Evolutionary conservation across 2,797 vertebrate species (phyloP).

Genomic region (Pteropus rufus): DNA sequence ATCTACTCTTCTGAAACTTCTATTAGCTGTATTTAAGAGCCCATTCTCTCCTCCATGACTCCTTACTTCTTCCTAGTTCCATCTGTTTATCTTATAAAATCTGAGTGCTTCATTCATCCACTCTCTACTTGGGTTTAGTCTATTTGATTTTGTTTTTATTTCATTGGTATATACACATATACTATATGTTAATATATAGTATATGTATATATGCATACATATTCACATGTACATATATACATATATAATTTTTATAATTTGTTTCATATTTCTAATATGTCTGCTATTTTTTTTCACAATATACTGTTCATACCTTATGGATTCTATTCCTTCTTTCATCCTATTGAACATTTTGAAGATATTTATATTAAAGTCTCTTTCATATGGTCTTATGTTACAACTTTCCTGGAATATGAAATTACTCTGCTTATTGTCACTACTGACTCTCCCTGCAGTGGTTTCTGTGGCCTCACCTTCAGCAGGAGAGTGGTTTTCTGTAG

Average conservation of each 20-base stretch:
- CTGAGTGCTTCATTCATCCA: background rate
- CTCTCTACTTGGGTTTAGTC: background rate
- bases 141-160: background rate
- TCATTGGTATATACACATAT: background rate
- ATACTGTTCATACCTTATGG: background rate
- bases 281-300: background rate
- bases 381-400: background rate
- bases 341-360: background rate
- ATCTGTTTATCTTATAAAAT: background rate
- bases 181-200: background rate
- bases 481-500: background rate
- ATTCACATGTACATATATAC: background rate
- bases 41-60: background rate
- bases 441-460: background rate
- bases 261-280: background rate
- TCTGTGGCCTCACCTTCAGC: background rate
- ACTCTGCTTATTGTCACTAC: background rate
- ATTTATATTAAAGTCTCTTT: background rate
- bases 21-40: background rate
- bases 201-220: background rate
- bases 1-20: background rate
- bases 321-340: background rate
- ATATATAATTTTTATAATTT: background rate
- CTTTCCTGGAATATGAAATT: background rate
- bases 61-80: background rate